Conservation (phyloP, 2,888 invertebrate species). For the Caenorhabditis japonica region DNA sequence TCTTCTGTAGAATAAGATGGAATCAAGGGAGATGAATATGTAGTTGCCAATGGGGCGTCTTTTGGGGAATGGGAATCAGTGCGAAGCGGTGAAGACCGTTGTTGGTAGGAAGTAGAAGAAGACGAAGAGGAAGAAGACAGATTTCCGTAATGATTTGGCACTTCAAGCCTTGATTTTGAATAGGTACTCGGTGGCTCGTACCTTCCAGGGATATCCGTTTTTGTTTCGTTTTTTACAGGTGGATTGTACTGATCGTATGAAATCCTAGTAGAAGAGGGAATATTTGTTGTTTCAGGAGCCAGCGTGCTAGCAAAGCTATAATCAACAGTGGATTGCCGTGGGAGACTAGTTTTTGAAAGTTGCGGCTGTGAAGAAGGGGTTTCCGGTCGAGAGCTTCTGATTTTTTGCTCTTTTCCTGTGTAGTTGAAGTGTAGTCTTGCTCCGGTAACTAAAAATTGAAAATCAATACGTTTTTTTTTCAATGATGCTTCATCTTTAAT, state of each 20-base stretch:
- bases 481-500: too few relatives aligned
- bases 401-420: conserved; percentile 17
- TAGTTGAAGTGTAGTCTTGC: conserved; percentile 32
- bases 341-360: background rate
- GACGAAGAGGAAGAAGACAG: too few relatives aligned
- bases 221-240: background rate
- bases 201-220: background rate
- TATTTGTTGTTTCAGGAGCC: background rate
- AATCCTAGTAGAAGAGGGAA: conserved; percentile 1
- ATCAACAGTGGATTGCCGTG: conserved; percentile 17
- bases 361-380: background rate
- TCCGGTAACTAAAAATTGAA: conserved; percentile 32
- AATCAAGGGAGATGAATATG: conserved; percentile 2
- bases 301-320: background rate
- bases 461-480: too few relatives aligned
- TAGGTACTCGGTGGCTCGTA: background rate
- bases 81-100: conserved; percentile 9
- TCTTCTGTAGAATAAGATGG: background rate
- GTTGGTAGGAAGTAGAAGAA: too few relatives aligned
- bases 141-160: conserved; percentile 7
- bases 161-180: background rate
- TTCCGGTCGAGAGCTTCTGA: background rate
- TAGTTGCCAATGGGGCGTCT: conserved; percentile 35
- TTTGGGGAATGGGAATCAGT: background rate
- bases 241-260: background rate